phyloP scores from a whole-genome alignment of 2,888 invertebrate species.

The Eudasyphora cyanicolor region DNA sequence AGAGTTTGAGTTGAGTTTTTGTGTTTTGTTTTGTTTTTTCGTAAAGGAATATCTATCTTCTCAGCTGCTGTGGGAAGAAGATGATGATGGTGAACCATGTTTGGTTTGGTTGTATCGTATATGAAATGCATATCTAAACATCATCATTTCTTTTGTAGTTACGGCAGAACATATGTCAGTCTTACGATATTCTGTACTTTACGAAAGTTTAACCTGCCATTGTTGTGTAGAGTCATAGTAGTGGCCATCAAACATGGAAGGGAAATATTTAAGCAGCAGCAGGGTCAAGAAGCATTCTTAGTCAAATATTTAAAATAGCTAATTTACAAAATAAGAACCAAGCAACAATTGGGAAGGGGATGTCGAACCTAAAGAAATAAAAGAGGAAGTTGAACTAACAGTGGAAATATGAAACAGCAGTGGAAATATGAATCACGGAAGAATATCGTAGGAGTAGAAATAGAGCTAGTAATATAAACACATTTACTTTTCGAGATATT shows the following conservation, averaged over 20 bases:
- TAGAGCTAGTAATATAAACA: too few species aligned
- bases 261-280: neutral
- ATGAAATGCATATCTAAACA: conserved; percentile 42
- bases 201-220: neutral
- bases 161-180: conserved; percentile 13
- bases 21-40: conserved; percentile 6
- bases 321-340: too few species aligned
- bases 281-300: too few species aligned
- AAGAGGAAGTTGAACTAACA: too few species aligned
- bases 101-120: too few species aligned
- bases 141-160: neutral
- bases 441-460: too few species aligned
- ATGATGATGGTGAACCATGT: conserved; percentile 38
- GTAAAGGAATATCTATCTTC: conserved; percentile 23
- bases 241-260: neutral
- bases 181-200: conserved; percentile 17
- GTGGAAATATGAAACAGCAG: too few species aligned
- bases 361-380: too few species aligned
- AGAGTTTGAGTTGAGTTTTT: conserved; percentile 2
- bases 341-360: too few species aligned
- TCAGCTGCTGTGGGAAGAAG: conserved; percentile 25
- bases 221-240: neutral
- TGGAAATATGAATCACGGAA: too few species aligned
- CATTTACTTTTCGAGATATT: too few species aligned
- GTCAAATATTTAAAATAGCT: neutral